Evolutionary conservation across 2,113 vertebrate species (phyloP).

Genomic region (Rhinogobius similis): DNA sequence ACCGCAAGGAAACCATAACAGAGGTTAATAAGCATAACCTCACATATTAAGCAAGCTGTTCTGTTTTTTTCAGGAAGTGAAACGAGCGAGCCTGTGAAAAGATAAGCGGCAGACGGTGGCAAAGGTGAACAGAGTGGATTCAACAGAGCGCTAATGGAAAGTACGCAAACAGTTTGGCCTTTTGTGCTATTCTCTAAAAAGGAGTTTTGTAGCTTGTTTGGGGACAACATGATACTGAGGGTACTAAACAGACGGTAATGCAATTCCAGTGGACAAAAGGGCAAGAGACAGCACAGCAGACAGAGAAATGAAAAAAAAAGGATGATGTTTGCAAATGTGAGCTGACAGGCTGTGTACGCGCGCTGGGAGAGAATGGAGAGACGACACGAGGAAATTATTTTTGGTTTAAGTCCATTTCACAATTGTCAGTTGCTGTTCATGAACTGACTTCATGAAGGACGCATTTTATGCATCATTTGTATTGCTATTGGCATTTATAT

Average conservation of each 20-base stretch:
- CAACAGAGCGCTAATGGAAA: conserved; percentile 5
- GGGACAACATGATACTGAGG: background rate
- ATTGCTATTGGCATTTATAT: no score
- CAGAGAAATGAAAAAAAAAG: background rate
- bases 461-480: no score
- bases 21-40: background rate
- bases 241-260: background rate
- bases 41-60: conserved; percentile 3
- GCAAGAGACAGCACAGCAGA: background rate
- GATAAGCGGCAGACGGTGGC: conserved; percentile 5
- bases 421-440: background rate
- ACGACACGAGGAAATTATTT: background rate
- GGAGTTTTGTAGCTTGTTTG: background rate
- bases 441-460: background rate
- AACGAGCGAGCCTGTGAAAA: background rate
- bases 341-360: background rate
- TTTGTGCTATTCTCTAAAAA: conserved; percentile 7
- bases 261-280: background rate
- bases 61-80: background rate
- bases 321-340: background rate
- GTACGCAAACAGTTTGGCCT: background rate
- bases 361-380: background rate
- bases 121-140: background rate
- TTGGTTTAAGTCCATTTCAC: background rate
- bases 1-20: background rate